Conservation (phyloP, 2,797 vertebrate genomes). For the Chaenodraco wilsoni region DNA sequence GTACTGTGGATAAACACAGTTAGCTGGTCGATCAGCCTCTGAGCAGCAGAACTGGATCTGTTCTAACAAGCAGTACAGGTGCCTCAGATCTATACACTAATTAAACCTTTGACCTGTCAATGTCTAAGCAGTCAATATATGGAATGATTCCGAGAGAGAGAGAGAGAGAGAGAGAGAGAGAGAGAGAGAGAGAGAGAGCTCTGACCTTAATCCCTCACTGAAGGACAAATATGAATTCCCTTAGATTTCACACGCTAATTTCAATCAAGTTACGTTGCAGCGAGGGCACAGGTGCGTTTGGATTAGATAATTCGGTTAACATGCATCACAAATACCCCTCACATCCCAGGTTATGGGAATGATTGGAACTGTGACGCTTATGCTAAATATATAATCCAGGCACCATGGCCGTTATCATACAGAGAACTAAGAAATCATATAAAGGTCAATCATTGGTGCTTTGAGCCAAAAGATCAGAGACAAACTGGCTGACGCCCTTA, state of each 20-base stretch:
- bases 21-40: slow-evolving; percentile 37
- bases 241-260: slow-evolving; percentile 41
- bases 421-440: neutral
- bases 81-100: slow-evolving; percentile 42
- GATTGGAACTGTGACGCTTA: neutral
- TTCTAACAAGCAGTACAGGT: slow-evolving; percentile 23
- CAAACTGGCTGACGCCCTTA: neutral
- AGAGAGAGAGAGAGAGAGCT: slow-evolving; percentile 6
- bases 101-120: slow-evolving; percentile 32
- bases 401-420: neutral
- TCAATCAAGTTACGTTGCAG: slow-evolving; percentile 23
- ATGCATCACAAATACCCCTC: slow-evolving; percentile 34
- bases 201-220: slow-evolving; percentile 39
- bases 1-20: slow-evolving; percentile 16
- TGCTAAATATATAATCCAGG: neutral
- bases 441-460: neutral
- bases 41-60: slow-evolving; percentile 33
- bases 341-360: neutral
- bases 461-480: neutral
- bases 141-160: neutral
- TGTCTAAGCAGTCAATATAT: slow-evolving; percentile 4
- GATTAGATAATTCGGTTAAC: slow-evolving; percentile 29
- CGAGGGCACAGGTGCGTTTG: slow-evolving; percentile 32
- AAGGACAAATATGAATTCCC: slow-evolving; percentile 41
- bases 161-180: too few species aligned